Base-by-base conservation (phyloP, 2,113 vertebrate genomes). In the Passer montanus region DNA sequence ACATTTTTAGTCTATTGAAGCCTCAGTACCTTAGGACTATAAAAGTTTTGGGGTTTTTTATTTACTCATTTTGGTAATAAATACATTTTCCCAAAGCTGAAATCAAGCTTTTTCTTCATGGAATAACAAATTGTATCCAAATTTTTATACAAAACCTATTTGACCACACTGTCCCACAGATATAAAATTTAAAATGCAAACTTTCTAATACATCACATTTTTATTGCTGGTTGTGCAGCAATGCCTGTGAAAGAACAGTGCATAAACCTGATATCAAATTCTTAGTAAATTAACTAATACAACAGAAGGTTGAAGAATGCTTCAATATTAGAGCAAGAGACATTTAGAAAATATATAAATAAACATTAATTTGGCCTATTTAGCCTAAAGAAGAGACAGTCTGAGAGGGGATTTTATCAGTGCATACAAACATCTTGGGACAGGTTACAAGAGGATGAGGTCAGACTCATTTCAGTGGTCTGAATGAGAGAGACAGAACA, bases 51-150 rank as follows among this genome's bases (percentile, higher is more conserved):
- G 14, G 11, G 1, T 10, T 26, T 64, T 82, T 93, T 74, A 58
- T 82, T 74, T 73, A 92, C 18, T 93, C 49, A 85, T 92, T 95
- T 75, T 93, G 46, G 89, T 83, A 93, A 83, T 35, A 82, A 69
- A 64, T n/a, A 30, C 47, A 59, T 76, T 96, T 81, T 82, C 60
- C 52, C 69, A 80, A 87, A 97, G 79, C 35, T 77, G 22, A 93
- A 96, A 93, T 94, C 81, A 90, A 87, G 66, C 39, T 80, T 56
- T 64, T 89, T 87, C 66, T 70, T 86, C 82, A 79, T 28, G 70
- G 12, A 85, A 74, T 89, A 84, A 84, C 16, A 91, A 82, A 43
- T 49, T 76, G 14, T 31, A 73, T 26, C 15, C 16, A 80, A 43
- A 58, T 53, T 33, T 87, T 91, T 44, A 63, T 23, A 74, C 8